Conservation (phyloP, 2,888 invertebrate species). For the Ischnus inquisitorius region DNA sequence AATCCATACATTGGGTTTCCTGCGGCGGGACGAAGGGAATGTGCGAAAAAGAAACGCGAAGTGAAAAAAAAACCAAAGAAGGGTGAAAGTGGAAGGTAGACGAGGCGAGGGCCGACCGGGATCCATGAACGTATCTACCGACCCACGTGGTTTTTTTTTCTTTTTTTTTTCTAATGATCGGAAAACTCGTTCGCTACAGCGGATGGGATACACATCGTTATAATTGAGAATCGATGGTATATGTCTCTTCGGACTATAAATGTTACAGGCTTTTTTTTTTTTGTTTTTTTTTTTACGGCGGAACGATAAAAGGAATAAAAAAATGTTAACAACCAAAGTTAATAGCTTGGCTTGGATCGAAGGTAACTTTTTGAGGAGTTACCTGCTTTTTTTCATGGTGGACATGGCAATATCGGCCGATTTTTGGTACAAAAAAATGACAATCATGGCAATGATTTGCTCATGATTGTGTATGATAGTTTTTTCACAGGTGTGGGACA, state of each 20-base stretch:
- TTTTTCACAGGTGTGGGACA: no score
- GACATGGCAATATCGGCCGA: no score
- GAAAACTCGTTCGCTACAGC: slow-evolving; percentile 28
- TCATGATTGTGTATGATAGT: no score
- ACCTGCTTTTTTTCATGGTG: no score
- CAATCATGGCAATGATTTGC: no score
- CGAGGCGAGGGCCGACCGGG: slow-evolving; percentile 14
- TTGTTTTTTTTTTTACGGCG: no score
- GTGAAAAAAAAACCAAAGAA: slow-evolving; percentile 1
- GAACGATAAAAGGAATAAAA: no score
- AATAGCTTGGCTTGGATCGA: neutral
- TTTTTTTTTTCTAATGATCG: slow-evolving; percentile 28
- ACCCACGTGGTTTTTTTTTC: slow-evolving; percentile 17
- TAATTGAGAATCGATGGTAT: neutral
- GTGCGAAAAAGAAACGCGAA: slow-evolving; percentile 24
- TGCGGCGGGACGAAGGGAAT: slow-evolving; percentile 13
- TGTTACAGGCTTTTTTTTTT: no score
- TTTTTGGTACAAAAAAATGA: no score
- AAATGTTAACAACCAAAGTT: no score
- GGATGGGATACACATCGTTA: neutral
- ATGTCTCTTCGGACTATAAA: neutral
- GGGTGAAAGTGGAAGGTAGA: neutral
- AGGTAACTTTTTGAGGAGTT: no score
- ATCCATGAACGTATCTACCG: slow-evolving; percentile 24
- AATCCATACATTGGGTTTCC: slow-evolving; percentile 51